Conservation (phyloP, 2,113 vertebrate genomes). For the Peucedramus taeniatus region DNA sequence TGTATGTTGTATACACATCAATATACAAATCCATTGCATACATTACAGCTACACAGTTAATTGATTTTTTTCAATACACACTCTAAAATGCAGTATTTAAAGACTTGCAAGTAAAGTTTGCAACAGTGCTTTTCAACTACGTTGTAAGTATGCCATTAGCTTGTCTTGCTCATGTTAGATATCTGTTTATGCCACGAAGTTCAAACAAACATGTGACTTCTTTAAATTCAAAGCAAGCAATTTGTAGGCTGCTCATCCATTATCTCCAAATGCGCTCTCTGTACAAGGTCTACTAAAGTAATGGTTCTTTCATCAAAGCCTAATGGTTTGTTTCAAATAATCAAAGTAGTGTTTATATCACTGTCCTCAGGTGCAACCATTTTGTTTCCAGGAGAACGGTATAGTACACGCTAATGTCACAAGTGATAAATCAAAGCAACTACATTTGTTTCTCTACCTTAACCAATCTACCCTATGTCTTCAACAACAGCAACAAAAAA, state of each 20-base stretch:
- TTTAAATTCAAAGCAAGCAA: slow-evolving; percentile 73
- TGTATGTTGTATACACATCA: neutral
- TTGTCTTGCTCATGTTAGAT: slow-evolving; percentile 35
- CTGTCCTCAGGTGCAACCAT: slow-evolving; percentile 77
- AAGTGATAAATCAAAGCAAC: slow-evolving; percentile 78
- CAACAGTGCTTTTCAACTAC: slow-evolving; percentile 1
- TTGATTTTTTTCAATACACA: neutral
- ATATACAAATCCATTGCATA: neutral
- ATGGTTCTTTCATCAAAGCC: slow-evolving; percentile 77
- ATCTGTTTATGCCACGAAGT: slow-evolving; percentile 52
- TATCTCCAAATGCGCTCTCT: slow-evolving; percentile 57
- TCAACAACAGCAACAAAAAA: slow-evolving; percentile 64
- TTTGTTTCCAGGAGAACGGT: slow-evolving; percentile 69
- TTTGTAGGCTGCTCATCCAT: slow-evolving; percentile 68
- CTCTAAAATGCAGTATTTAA: neutral
- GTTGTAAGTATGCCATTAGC: slow-evolving; percentile 15
- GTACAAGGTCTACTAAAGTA: slow-evolving; percentile 63
- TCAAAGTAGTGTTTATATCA: slow-evolving; percentile 78
- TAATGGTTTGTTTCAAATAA: slow-evolving; percentile 82
- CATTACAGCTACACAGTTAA: neutral
- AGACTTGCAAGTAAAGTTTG: neutral
- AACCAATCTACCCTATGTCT: slow-evolving; percentile 58
- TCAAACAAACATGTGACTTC: slow-evolving; percentile 66
- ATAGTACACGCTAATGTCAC: slow-evolving; percentile 72
- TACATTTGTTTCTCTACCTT: slow-evolving; percentile 72